Percentiles rank a stretch among this genome's conserved stretches.
Evolutionary conservation across 2,113 vertebrate species (phyloP).

Genomic region (Datnioides undecimradiatus): DNA sequence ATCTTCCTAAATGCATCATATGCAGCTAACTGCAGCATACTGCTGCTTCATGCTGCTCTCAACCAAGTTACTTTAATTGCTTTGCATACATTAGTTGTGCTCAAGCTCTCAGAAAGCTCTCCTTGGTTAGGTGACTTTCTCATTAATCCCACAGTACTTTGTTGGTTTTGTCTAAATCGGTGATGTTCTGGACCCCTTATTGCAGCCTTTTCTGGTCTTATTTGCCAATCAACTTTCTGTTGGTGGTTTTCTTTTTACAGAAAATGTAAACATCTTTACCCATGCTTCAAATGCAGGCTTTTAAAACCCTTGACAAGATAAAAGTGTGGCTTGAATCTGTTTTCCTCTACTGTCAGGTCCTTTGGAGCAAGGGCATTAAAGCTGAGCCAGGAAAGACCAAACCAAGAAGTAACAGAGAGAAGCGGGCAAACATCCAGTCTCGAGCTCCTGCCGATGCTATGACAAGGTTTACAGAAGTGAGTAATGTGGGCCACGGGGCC

Average conservation of each 20-base stretch:
- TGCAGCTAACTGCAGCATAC: no score
- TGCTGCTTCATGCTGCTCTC: no score
- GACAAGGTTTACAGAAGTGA: conserved; percentile 42
- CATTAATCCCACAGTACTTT: no score
- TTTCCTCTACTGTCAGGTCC: not conserved
- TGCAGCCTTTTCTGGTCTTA: not conserved
- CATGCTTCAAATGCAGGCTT: not conserved
- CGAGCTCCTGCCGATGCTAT: not conserved
- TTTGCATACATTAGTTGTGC: no score
- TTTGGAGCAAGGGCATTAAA: not conserved
- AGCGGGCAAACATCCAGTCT: conserved; percentile 31
- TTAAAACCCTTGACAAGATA: conserved; percentile 8
- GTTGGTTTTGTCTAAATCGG: not conserved
- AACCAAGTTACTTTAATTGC: no score
- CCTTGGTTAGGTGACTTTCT: no score
- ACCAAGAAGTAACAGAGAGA: conserved; percentile 19
- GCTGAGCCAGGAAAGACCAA: conserved; percentile 31
- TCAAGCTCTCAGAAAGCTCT: no score
- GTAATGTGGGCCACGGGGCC: conserved; percentile 28
- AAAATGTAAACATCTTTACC: not conserved
- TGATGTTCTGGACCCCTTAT: not conserved
- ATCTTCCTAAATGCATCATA: no score
- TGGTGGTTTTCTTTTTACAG: not conserved
- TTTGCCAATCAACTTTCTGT: not conserved
- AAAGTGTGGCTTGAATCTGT: not conserved